Evolutionary conservation across 2,888 invertebrate species (phyloP).

Genomic region (Eristalis intricaria): DNA sequence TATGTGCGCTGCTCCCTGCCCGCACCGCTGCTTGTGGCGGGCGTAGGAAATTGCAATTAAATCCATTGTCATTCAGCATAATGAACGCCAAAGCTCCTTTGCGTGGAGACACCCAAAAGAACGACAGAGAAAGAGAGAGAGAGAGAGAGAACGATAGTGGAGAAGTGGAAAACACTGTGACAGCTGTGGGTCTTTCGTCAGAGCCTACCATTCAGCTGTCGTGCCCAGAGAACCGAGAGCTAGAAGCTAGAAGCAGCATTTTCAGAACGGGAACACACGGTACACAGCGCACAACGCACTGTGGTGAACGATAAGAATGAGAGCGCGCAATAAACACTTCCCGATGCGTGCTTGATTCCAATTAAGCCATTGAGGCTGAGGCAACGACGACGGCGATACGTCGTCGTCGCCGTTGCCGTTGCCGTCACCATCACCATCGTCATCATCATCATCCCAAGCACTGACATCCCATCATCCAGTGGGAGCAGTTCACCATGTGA

Average conservation of each 20-base stretch:
- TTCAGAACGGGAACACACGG: neutral
- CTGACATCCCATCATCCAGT: neutral
- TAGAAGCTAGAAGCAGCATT: neutral
- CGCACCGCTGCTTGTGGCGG: conserved; percentile 35
- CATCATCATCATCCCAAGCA: neutral
- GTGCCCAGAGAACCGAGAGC: conserved; percentile 5
- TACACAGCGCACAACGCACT: conserved; percentile 4
- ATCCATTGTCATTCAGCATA: conserved; percentile 69
- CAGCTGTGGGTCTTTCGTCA: conserved; percentile 29
- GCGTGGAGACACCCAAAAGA: conserved; percentile 27
- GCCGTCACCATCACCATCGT: neutral
- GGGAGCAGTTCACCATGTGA: conserved; percentile 10
- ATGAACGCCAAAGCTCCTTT: conserved; percentile 58
- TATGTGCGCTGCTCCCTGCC: neutral
- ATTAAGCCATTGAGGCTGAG: conserved; percentile 71
- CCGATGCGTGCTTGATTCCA: conserved; percentile 71
- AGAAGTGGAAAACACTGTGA: neutral
- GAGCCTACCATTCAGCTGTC: conserved; percentile 32
- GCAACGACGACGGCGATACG: conserved; percentile 29
- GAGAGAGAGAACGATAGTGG: no score
- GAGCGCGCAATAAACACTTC: conserved; percentile 71
- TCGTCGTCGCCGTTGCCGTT: conserved; percentile 13
- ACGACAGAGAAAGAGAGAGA: neutral
- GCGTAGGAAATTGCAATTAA: conserved; percentile 70
- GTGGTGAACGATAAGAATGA: conserved; percentile 55